Percentiles rank a stretch among this genome's conserved stretches.
phyloP scores from a whole-genome alignment of 2,113 vertebrate genomes.

The Puffinus mauretanicus region DNA sequence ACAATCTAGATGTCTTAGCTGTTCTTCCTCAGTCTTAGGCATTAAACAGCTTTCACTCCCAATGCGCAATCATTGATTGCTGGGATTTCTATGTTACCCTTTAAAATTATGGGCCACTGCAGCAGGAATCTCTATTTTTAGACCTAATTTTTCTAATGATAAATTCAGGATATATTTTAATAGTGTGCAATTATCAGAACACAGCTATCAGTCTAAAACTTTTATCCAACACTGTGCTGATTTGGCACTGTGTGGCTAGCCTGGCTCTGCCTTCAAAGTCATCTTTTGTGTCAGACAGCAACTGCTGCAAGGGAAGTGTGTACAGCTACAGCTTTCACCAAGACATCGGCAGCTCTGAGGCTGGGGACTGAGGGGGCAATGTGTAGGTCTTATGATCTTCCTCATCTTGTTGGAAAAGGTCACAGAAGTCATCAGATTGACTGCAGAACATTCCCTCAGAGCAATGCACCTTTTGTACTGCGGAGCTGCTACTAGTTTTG shows the following conservation, averaged over 20 bases:
- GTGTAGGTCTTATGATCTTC: not conserved
- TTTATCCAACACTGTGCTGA: not conserved
- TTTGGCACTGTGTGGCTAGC: not conserved
- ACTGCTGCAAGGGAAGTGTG: not conserved
- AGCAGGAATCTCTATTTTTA: not conserved
- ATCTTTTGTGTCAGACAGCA: slow-evolving; percentile 13
- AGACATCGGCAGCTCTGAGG: not conserved
- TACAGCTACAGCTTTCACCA: slow-evolving; percentile 20
- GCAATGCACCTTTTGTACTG: slow-evolving; percentile 22
- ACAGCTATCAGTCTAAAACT: not conserved
- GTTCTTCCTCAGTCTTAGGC: not conserved
- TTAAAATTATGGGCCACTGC: not conserved
- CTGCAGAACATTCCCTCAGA: slow-evolving; percentile 10
- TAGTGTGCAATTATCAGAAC: not conserved
- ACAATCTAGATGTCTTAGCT: not conserved
- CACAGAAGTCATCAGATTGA: slow-evolving; percentile 22
- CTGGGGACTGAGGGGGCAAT: not conserved
- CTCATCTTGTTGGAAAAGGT: not conserved
- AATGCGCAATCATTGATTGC: not conserved
- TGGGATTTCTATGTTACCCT: not conserved
- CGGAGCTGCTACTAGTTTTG: slow-evolving; percentile 2
- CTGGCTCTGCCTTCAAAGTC: slow-evolving; percentile 15
- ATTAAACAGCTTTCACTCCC: not conserved
- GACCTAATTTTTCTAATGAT: not conserved
- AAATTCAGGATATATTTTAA: slow-evolving; percentile 3